Evolutionary conservation across 2,888 invertebrate species (phyloP).

Genomic region (Drosophila paramelanica): DNA sequence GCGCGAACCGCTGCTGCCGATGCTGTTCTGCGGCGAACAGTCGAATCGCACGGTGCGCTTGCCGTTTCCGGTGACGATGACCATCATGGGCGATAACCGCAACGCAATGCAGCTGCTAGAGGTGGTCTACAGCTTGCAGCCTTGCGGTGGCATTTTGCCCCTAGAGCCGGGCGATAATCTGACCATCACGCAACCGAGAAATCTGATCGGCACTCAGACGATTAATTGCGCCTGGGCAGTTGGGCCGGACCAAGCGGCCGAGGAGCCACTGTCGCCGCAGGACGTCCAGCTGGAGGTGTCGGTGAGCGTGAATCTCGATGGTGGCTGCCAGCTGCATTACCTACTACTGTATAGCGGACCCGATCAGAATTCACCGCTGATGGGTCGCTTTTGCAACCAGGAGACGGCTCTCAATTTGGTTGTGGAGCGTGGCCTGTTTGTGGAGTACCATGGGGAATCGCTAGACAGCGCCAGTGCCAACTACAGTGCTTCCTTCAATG

Average conservation of each 20-base stretch:
- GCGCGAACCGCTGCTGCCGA: constrained; percentile 44
- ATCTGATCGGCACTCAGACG: constrained; percentile 57
- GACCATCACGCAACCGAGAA: constrained; percentile 82
- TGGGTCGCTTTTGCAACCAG: constrained; percentile 88
- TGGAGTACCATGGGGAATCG: constrained; percentile 89
- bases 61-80: constrained; percentile 70
- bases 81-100: constrained; percentile 55
- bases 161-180: constrained; percentile 77
- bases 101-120: constrained; percentile 69
- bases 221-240: constrained; percentile 92
- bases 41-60: constrained; percentile 53
- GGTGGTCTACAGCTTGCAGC: constrained; percentile 87
- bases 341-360: constrained; percentile 86
- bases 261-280: constrained; percentile 46
- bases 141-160: constrained; percentile 89
- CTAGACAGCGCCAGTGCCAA: constrained; percentile 36
- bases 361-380: constrained; percentile 84
- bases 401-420: constrained; percentile 56
- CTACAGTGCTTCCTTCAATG: constrained; percentile 71
- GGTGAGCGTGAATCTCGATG: constrained; percentile 86
- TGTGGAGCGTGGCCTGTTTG: constrained; percentile 86
- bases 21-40: constrained; percentile 59
- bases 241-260: constrained; percentile 61
- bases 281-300: constrained; percentile 85
- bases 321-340: constrained; percentile 87